These are phyloP conservation scores for Ophiodon elongatus DNA, from an alignment of 2,113 vertebrate species.

Conservation along the genomic window DNA sequence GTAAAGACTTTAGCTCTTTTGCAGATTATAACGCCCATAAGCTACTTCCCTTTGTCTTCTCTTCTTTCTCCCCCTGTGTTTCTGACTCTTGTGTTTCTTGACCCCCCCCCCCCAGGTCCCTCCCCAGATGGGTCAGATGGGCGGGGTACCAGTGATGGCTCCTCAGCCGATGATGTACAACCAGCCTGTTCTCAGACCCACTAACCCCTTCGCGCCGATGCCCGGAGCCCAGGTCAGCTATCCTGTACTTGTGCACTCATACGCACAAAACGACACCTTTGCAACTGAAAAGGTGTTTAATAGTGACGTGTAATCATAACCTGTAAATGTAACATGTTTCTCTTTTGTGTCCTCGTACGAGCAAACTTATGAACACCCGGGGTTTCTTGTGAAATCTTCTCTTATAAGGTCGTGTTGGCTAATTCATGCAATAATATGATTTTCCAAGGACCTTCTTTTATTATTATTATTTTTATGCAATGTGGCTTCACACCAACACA, in stretches of 20 bases:
- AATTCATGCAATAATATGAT: not conserved
- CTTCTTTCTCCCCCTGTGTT: not conserved
- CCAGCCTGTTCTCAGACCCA: slow-evolving; percentile 89
- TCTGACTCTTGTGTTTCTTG: not conserved
- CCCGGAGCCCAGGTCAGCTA: slow-evolving; percentile 88
- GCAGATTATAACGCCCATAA: too few relatives aligned
- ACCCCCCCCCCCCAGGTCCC: slow-evolving; percentile 83
- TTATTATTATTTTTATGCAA: too few relatives aligned
- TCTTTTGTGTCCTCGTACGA: not conserved
- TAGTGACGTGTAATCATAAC: not conserved
- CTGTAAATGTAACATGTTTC: not conserved
- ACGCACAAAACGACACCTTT: not conserved
- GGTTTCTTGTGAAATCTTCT: too few relatives aligned
- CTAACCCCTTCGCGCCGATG: slow-evolving; percentile 88
- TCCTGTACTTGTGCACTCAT: too few relatives aligned
- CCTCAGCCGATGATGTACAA: slow-evolving; percentile 90
- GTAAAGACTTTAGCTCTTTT: not conserved
- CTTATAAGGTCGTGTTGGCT: not conserved
- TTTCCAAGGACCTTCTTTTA: too few relatives aligned
- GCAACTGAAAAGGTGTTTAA: slow-evolving; percentile 4
- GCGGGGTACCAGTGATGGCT: slow-evolving; percentile 87
- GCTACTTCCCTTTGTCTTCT: slow-evolving; percentile 3
- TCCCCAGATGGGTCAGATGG: slow-evolving; percentile 88
- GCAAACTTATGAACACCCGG: not conserved
- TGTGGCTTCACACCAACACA: too few relatives aligned